Conservation (phyloP, 2,113 vertebrate genomes). For the Drymodes brunneopygia region DNA sequence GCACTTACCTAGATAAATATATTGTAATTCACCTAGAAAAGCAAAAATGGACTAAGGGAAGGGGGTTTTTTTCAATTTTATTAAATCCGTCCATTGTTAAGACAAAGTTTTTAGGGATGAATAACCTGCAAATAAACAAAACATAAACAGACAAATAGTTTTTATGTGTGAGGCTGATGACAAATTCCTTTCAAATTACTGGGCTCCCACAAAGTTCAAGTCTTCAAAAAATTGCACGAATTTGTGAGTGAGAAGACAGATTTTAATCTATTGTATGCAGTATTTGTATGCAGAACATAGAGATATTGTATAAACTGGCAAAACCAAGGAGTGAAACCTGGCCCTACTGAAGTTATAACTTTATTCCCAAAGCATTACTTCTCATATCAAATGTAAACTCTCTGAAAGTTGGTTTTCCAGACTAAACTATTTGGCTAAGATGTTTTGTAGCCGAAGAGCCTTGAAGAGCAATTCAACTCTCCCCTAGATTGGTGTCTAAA, state of each 20-base stretch:
- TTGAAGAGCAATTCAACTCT: background rate
- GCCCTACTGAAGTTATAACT: background rate
- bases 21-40: background rate
- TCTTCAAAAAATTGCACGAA: background rate
- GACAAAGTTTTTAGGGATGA: background rate
- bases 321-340: background rate
- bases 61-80: background rate
- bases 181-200: background rate
- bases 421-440: background rate
- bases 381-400: background rate
- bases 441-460: background rate
- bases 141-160: background rate
- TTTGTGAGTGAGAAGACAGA: background rate
- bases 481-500: background rate
- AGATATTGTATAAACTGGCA: background rate
- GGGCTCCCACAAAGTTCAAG: background rate
- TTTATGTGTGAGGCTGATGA: background rate
- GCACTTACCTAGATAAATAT: background rate
- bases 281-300: background rate
- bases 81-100: background rate
- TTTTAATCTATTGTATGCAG: background rate
- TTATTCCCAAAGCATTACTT: background rate
- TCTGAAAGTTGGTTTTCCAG: background rate
- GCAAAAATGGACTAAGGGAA: background rate
- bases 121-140: background rate